A percentile compares a stretch with the other conserved stretches of the same genome.
Evolutionary conservation across 2,888 invertebrate genomes (phyloP).

Genomic region (Pseudococcus longispinus): DNA sequence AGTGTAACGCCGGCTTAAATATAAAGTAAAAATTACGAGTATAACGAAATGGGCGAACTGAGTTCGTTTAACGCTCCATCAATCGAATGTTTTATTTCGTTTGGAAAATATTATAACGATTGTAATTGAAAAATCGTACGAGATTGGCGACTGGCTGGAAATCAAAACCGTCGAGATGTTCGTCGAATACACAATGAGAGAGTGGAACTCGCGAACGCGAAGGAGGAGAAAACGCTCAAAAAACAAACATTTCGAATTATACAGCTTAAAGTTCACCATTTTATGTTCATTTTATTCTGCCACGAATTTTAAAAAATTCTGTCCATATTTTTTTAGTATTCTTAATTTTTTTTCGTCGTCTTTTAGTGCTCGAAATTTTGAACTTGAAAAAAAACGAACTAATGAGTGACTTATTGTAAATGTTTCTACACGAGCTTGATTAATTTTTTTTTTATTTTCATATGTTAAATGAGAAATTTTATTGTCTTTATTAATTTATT

Average conservation of each 20-base stretch:
- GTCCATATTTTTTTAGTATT: constrained; percentile 44
- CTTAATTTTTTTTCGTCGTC: constrained; percentile 27
- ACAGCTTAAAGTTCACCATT: constrained; percentile 26
- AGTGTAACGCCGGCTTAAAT: neutral
- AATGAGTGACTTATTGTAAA: constrained; percentile 45
- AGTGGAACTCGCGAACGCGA: neutral
- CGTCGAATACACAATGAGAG: neutral
- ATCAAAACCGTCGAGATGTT: neutral
- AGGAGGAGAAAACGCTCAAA: neutral
- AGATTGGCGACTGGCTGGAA: neutral
- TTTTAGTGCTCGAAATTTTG: constrained; percentile 34
- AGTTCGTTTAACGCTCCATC: neutral
- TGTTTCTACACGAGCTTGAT: constrained; percentile 51
- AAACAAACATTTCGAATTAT: constrained; percentile 13
- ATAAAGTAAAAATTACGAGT: neutral
- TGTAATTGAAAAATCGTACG: neutral
- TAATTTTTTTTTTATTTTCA: constrained; percentile 46
- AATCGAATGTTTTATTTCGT: neutral
- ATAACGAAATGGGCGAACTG: neutral
- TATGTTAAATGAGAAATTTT: constrained; percentile 23
- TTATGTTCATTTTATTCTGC: constrained; percentile 38
- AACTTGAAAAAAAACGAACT: neutral
- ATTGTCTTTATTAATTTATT: constrained; percentile 33
- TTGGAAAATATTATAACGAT: neutral
- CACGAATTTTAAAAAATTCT: constrained; percentile 42